A percentile compares a stretch with the other conserved stretches of the same genome.
Conservation (phyloP, 1,140 invertebrate genomes). For the Bombus soroeensis region DNA sequence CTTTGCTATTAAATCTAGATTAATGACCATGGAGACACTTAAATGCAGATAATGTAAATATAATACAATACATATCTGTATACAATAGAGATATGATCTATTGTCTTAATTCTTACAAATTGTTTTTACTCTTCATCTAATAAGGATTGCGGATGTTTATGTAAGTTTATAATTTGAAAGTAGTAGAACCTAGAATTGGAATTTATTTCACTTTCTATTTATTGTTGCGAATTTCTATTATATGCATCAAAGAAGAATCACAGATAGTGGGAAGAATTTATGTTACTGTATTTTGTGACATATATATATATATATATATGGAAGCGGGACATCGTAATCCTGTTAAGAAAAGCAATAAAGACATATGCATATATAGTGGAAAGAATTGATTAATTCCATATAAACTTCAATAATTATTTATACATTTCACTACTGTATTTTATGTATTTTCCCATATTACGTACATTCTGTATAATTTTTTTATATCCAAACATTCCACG, state of each 20-base stretch:
- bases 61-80: background rate
- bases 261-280: background rate
- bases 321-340: no score
- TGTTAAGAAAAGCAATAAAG: no score
- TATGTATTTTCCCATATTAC: no score
- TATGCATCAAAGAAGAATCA: background rate
- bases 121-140: no score
- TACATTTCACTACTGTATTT: background rate
- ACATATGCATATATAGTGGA: no score
- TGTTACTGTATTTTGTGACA: no score
- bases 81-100: background rate
- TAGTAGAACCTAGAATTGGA: no score
- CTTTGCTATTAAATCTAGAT: background rate
- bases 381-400: no score
- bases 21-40: background rate
- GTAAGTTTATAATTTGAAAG: no score
- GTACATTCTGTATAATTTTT: background rate
- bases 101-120: background rate
- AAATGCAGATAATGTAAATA: background rate
- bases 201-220: no score
- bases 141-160: no score
- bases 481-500: background rate
- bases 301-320: no score
- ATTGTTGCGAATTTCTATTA: background rate
- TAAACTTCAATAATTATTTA: background rate